phyloP scores from a whole-genome alignment of 2,797 vertebrate genomes.

The Gymnopithys bicolor region DNA sequence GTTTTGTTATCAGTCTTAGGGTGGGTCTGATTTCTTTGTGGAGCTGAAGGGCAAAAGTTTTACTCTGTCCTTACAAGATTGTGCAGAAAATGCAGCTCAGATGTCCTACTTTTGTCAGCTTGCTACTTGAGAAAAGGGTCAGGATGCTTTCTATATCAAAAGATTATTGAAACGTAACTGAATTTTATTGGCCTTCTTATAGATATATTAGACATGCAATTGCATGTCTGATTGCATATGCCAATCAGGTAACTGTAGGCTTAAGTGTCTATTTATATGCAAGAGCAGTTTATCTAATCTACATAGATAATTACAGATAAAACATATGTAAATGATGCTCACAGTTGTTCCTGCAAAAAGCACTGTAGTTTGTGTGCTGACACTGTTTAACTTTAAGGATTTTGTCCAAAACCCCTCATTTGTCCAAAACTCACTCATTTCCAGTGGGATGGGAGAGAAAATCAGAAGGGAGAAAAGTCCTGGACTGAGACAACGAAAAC shows the following conservation, averaged over 20 bases:
- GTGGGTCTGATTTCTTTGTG: not conserved
- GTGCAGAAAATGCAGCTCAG: not conserved
- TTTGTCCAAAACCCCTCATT: not conserved
- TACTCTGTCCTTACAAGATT: not conserved
- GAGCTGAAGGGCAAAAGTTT: not conserved
- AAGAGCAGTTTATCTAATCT: not conserved
- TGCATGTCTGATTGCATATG: not conserved
- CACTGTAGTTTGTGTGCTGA: not conserved
- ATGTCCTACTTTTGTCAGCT: not conserved
- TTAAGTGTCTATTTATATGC: constrained; percentile 12
- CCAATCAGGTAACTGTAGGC: not conserved
- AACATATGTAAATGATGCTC: not conserved
- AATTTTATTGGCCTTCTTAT: not conserved
- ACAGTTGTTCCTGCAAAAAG: not conserved
- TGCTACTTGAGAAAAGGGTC: not conserved
- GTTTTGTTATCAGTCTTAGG: not conserved
- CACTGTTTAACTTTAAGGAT: not conserved
- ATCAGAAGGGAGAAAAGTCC: not conserved
- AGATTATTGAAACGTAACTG: not conserved
- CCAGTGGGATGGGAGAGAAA: not conserved
- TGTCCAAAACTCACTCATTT: not conserved
- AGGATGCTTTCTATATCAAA: not conserved
- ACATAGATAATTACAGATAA: not conserved
- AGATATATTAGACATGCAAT: not conserved
- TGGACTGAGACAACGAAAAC: not conserved